Evolutionary conservation across 2,797 vertebrate genomes (phyloP).

Genomic region (Acanthornis magna): DNA sequence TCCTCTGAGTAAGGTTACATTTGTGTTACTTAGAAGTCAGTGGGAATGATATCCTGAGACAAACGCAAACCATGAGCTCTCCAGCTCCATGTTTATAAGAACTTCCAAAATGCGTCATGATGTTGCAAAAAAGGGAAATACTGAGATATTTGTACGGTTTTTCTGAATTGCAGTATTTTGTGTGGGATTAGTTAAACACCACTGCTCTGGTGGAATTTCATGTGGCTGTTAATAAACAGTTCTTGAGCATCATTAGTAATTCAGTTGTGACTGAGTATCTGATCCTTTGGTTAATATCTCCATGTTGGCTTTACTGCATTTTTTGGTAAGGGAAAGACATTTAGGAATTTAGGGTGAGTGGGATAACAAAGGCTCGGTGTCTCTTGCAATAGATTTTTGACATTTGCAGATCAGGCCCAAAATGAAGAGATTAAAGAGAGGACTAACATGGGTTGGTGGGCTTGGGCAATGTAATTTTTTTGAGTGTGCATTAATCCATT

Average conservation of each 20-base stretch:
- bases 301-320: neutral
- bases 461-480: neutral
- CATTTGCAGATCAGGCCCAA: neutral
- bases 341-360: neutral
- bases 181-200: neutral
- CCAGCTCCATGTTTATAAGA: neutral
- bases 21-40: neutral
- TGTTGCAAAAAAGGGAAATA: neutral
- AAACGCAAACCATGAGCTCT: neutral
- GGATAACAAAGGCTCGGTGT: neutral
- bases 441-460: neutral
- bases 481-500: neutral
- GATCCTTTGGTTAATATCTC: neutral
- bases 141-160: neutral
- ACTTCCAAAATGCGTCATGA: accelerated
- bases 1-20: neutral
- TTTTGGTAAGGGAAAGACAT: neutral
- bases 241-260: neutral
- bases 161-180: neutral
- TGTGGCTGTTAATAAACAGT: neutral
- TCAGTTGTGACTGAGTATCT: neutral
- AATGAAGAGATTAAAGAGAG: neutral
- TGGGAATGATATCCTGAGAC: neutral
- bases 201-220: neutral
- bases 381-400: neutral